Evolutionary conservation across 2,113 vertebrate genomes (phyloP).

Genomic region (Dipodomys merriami): DNA sequence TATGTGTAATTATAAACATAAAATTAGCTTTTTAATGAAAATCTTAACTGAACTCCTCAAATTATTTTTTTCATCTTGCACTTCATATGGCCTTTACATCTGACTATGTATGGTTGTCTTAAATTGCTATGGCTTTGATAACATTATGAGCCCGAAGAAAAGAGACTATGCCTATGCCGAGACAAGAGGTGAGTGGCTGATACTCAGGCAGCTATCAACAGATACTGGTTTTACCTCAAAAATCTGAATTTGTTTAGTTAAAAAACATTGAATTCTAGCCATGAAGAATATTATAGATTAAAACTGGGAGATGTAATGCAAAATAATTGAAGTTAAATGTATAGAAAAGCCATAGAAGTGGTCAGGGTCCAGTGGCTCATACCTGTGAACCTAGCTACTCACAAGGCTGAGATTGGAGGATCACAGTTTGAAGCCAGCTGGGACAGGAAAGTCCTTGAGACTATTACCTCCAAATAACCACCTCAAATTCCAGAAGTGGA

Average conservation of each 20-base stretch:
- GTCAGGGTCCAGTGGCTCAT: too few relatives aligned
- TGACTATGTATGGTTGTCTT: background rate
- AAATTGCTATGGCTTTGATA: background rate
- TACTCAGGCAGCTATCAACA: background rate
- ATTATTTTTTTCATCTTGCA: background rate
- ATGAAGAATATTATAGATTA: background rate
- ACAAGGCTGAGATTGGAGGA: too few relatives aligned
- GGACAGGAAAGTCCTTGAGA: too few relatives aligned
- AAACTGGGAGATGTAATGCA: background rate
- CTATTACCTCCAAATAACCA: too few relatives aligned
- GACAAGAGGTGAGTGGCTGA: background rate
- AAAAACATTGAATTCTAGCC: background rate
- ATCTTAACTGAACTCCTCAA: background rate
- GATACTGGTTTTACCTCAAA: background rate
- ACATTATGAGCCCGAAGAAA: background rate
- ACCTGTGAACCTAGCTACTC: too few relatives aligned
- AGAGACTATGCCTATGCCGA: accelerated
- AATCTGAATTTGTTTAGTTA: background rate
- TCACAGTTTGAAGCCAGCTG: too few relatives aligned
- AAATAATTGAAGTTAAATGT: background rate
- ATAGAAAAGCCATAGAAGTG: background rate
- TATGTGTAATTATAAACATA: background rate
- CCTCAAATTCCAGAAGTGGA: too few relatives aligned
- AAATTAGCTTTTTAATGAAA: background rate
- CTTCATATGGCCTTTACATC: background rate